Conservation (phyloP, 2,797 vertebrate species). For the Sparus aurata region DNA sequence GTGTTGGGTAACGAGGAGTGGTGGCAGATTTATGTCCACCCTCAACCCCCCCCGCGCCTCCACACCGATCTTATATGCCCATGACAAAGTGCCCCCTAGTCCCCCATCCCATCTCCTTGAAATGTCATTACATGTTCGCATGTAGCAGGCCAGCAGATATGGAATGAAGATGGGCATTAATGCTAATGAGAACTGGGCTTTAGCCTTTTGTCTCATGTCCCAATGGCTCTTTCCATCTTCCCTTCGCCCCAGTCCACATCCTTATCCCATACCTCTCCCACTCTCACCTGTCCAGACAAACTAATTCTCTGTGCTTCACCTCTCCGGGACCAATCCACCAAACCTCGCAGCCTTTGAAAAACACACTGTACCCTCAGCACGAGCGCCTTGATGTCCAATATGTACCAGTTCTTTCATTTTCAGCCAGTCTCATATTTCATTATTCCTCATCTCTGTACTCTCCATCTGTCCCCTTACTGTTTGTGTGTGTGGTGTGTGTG, state of each 20-base stretch:
- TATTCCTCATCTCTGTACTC: constrained; percentile 25
- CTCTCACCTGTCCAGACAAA: constrained; percentile 58
- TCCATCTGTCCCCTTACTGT: constrained; percentile 11
- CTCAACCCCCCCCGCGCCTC: constrained; percentile 29
- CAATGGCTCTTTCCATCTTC: constrained; percentile 52
- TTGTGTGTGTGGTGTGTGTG: constrained; percentile 14
- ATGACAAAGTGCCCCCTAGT: constrained; percentile 74
- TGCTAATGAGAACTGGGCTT: constrained; percentile 82
- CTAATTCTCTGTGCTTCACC: constrained; percentile 26
- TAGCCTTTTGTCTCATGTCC: constrained; percentile 74
- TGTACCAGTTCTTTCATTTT: constrained; percentile 29
- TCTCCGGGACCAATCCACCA: constrained; percentile 9
- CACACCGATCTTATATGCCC: constrained; percentile 62
- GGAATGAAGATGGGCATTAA: constrained; percentile 78
- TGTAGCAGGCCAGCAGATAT: constrained; percentile 67
- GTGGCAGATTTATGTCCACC: constrained; percentile 83
- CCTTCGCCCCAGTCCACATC: constrained; percentile 35
- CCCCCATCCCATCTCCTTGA: constrained; percentile 81
- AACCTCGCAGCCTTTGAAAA: constrained; percentile 29
- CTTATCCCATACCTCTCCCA: constrained; percentile 26
- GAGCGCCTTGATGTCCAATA: constrained; percentile 30
- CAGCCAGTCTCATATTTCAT: constrained; percentile 49
- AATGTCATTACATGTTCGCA: constrained; percentile 84
- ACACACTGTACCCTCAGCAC: constrained; percentile 22
- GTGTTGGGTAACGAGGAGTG: constrained; percentile 78